Conservation (phyloP, 2,797 vertebrate genomes). For the Serranus cabrilla region DNA sequence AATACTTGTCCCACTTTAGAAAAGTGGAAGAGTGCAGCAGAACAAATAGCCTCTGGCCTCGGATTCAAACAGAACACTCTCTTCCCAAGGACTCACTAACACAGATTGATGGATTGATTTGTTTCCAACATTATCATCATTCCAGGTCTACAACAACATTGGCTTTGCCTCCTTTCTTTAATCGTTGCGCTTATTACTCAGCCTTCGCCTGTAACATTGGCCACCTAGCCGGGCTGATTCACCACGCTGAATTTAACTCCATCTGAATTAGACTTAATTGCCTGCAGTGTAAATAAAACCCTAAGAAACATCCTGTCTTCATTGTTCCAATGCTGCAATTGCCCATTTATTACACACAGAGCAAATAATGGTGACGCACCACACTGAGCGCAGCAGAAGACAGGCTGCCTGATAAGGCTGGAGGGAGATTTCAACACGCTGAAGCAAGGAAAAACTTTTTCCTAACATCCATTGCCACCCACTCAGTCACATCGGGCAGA, state of each 20-base stretch:
- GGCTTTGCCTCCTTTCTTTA: constrained; percentile 1
- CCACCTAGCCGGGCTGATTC: constrained; percentile 37
- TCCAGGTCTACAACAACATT: constrained; percentile 3
- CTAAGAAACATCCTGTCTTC: constrained; percentile 43
- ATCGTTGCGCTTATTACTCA: not conserved
- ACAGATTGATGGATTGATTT: constrained; percentile 35
- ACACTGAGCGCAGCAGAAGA: constrained; percentile 18
- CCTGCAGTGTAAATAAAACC: constrained; percentile 54
- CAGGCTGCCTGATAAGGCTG: constrained; percentile 38
- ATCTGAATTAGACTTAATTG: constrained; percentile 53
- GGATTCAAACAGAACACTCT: constrained; percentile 19
- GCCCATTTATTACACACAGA: constrained; percentile 46
- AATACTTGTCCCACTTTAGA: constrained; percentile 69
- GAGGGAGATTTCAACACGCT: constrained; percentile 26
- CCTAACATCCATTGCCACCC: constrained; percentile 5
- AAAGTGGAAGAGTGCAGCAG: constrained; percentile 27
- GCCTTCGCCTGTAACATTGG: not conserved
- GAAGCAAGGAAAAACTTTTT: not conserved
- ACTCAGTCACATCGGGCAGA: constrained; percentile 13
- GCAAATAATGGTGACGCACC: constrained; percentile 42
- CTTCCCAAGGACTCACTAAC: constrained; percentile 36
- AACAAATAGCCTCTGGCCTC: constrained; percentile 55
- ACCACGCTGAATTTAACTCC: constrained; percentile 7
- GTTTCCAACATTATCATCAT: constrained; percentile 23
- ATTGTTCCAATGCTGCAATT: constrained; percentile 43